Base-by-base conservation (phyloP, 2,888 invertebrate genomes). In the Cosmopolites sordidus region DNA sequence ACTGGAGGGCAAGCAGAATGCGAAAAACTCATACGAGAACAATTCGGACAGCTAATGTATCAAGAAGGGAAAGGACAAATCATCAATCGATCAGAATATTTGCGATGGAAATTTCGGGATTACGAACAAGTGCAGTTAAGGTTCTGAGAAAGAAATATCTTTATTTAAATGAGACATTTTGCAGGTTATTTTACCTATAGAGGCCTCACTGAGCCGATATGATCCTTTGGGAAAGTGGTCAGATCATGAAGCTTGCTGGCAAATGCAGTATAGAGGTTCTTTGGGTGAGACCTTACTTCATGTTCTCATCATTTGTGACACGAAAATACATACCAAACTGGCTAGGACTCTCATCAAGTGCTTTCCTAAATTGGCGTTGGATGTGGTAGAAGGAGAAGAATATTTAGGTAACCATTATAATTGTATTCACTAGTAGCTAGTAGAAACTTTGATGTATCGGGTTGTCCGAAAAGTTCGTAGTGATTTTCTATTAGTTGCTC, bases 371-470 rank as follows among this genome's bases (percentile, higher is more conserved):
- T 75, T 97, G 56, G 88, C 92, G 0, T 77, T 93, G 54, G 98
- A 99, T 74, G 89, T 95, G 2, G 96, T 98, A 50, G 95, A 98
- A 76, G 96, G 96, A 0, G 95, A 96, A 73, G 97, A 98, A 76
- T 97, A 97, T 76, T 82, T 94, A 69, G 64, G 64, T 64, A 56
- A 22, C n/a, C n/a, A n/a, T n/a, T n/a, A n/a, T n/a, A n/a, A n/a
- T n/a, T n/a, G n/a, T n/a, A n/a, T n/a, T n/a, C n/a, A n/a, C n/a
- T n/a, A n/a, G n/a, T n/a, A n/a, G n/a, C n/a, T n/a, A n/a, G n/a
- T n/a, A n/a, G n/a, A n/a, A n/a, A n/a, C n/a, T n/a, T n/a, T n/a
- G n/a, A n/a, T n/a, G n/a, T n/a, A n/a, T n/a, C n/a, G n/a, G n/a
- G n/a, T n/a, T n/a, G n/a, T n/a, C n/a, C n/a, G n/a, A n/a, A n/a